Percentiles rank a stretch among this genome's conserved stretches.
phyloP scores from a whole-genome alignment of 2,797 vertebrate genomes.

The Sarcoramphus papa region DNA sequence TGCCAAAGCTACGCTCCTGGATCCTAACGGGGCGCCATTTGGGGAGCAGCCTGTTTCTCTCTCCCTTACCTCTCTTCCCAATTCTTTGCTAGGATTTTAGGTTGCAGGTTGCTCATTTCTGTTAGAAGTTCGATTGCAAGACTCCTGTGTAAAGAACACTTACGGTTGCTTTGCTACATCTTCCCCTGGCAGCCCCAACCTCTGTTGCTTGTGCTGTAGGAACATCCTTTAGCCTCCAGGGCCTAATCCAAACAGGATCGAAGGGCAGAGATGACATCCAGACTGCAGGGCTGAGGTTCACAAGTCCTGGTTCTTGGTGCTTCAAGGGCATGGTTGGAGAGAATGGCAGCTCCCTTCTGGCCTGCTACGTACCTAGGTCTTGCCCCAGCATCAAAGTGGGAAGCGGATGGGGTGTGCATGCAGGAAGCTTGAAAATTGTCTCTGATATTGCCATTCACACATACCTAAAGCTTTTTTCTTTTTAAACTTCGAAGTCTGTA shows the following conservation, averaged over 20 bases:
- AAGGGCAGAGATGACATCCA: not conserved
- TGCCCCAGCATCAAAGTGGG: not conserved
- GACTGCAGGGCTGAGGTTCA: not conserved
- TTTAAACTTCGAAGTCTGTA: not conserved
- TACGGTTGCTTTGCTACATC: not conserved
- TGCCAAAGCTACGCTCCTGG: not conserved
- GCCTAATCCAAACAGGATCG: not conserved
- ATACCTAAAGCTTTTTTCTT: not conserved
- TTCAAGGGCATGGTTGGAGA: not conserved
- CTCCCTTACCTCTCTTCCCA: not conserved
- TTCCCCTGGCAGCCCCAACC: not conserved
- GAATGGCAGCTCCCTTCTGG: not conserved
- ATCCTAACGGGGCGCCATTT: not conserved
- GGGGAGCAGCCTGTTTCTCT: not conserved
- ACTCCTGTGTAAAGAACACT: not conserved
- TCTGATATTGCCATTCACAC: not conserved
- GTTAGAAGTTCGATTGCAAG: not conserved
- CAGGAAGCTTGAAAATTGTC: not conserved
- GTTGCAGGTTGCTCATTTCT: not conserved
- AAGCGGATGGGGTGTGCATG: not conserved
- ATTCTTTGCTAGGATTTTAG: not conserved
- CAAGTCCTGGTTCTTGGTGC: not conserved
- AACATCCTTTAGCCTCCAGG: not conserved
- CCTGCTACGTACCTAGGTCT: rapidly evolving
- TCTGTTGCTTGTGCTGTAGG: not conserved